phyloP scores from a whole-genome alignment of 2,797 vertebrate species.

The Ambastaia sidthimunki region DNA sequence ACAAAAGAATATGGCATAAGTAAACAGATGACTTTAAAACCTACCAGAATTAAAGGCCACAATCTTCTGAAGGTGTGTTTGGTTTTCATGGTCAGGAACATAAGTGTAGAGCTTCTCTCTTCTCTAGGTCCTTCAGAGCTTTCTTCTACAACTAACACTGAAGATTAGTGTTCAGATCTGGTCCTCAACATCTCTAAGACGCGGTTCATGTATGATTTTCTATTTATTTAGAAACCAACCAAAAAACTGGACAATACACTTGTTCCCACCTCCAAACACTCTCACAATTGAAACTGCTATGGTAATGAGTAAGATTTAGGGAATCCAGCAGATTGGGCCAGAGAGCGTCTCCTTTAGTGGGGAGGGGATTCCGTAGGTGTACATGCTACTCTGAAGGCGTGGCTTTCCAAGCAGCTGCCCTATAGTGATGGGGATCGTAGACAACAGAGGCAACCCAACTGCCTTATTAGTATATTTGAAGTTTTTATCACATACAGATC shows the following conservation, averaged over 20 bases:
- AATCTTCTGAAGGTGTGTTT: slow-evolving; percentile 18
- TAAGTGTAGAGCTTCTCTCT: slow-evolving; percentile 17
- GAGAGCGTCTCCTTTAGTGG: slow-evolving; percentile 41
- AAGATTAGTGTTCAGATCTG: slow-evolving; percentile 16
- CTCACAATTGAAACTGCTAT: slow-evolving; percentile 73
- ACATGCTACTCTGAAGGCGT: slow-evolving; percentile 44
- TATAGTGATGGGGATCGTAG: background rate
- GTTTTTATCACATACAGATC: background rate
- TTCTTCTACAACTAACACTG: slow-evolving; percentile 25
- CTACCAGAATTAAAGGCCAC: slow-evolving; percentile 24
- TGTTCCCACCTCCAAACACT: slow-evolving; percentile 72
- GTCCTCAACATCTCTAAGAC: slow-evolving; percentile 27
- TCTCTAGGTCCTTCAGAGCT: slow-evolving; percentile 26
- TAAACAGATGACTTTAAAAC: slow-evolving; percentile 10
- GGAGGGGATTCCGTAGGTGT: slow-evolving; percentile 52
- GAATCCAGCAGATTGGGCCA: slow-evolving; percentile 63
- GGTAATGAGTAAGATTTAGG: slow-evolving; percentile 71
- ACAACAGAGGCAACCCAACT: background rate
- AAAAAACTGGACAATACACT: slow-evolving; percentile 62
- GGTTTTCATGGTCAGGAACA: slow-evolving; percentile 36
- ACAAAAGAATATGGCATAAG: background rate
- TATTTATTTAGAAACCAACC: slow-evolving; percentile 37
- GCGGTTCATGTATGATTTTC: slow-evolving; percentile 34
- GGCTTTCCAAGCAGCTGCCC: slow-evolving; percentile 52
- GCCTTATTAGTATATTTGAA: background rate